Percentiles rank a stretch among this genome's conserved stretches.
Evolutionary conservation across 2,888 invertebrate species (phyloP).

Genomic region (Machimus atricapillus): DNA sequence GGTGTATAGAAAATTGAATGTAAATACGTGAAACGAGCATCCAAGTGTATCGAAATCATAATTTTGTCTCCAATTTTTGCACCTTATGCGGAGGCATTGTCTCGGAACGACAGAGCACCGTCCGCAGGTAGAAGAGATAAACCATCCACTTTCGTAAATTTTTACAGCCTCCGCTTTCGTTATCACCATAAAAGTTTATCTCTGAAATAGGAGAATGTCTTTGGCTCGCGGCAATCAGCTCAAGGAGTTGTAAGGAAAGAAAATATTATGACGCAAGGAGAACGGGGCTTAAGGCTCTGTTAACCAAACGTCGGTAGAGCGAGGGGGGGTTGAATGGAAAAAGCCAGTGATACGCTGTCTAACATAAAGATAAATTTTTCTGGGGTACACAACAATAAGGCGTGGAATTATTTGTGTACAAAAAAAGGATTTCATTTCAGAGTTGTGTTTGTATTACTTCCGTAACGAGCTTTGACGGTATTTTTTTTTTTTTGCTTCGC

Average conservation of each 20-base stretch:
- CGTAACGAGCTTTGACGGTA: slow-evolving; percentile 33
- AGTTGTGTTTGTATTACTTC: slow-evolving; percentile 35
- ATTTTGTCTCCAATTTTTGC: slow-evolving; percentile 24
- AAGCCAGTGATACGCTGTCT: slow-evolving; percentile 22
- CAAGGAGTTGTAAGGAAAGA: slow-evolving; percentile 37
- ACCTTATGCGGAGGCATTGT: slow-evolving; percentile 18
- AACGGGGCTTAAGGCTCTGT: background rate
- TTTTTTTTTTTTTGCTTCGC: slow-evolving; percentile 13
- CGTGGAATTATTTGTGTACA: slow-evolving; percentile 34
- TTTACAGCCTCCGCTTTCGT: slow-evolving; percentile 38
- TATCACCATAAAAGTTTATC: slow-evolving; percentile 41
- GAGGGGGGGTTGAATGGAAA: background rate
- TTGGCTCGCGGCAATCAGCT: slow-evolving; percentile 40
- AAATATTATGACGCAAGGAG: slow-evolving; percentile 23
- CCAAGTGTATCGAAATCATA: slow-evolving; percentile 31
- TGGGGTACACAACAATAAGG: slow-evolving; percentile 37
- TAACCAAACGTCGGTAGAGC: background rate
- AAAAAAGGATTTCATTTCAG: slow-evolving; percentile 35
- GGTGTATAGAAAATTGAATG: background rate
- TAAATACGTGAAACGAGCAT: background rate
- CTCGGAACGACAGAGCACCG: slow-evolving; percentile 16
- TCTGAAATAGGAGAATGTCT: slow-evolving; percentile 32
- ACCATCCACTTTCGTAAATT: slow-evolving; percentile 33
- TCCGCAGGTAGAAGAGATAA: slow-evolving; percentile 33
- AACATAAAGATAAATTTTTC: slow-evolving; percentile 37